phyloP scores from a whole-genome alignment of 2,888 invertebrate genomes.

The Notodonta dromedarius region DNA sequence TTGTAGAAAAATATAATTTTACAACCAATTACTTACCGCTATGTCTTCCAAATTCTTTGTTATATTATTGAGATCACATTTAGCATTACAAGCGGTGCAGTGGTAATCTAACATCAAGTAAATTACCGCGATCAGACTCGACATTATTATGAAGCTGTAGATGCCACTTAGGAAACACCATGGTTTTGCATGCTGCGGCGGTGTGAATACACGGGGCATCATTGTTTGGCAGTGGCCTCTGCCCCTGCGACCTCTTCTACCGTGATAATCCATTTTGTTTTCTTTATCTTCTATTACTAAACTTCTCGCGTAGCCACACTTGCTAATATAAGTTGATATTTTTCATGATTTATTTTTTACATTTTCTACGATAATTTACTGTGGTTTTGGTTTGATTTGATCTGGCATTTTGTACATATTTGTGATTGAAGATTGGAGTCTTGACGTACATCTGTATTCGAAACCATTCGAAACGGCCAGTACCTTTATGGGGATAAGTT shows the following conservation, averaged over 20 bases:
- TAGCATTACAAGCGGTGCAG: constrained; percentile 53
- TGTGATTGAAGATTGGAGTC: neutral
- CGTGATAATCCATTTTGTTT: constrained; percentile 54
- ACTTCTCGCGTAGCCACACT: neutral
- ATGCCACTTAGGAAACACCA: constrained; percentile 46
- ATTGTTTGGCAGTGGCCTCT: constrained; percentile 34
- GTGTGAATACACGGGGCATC: constrained; percentile 9
- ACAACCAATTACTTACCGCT: constrained; percentile 47
- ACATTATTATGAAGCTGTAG: constrained; percentile 55
- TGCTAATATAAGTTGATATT: neutral
- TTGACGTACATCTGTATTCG: too few relatives aligned
- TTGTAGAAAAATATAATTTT: too few relatives aligned
- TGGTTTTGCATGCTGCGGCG: constrained; percentile 30
- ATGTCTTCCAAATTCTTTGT: constrained; percentile 61
- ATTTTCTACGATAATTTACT: neutral
- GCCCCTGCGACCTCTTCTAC: constrained; percentile 55
- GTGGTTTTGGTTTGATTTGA: neutral
- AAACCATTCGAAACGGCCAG: neutral
- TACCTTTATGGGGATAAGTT: neutral
- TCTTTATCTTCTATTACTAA: constrained; percentile 4
- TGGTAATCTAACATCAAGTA: constrained; percentile 67
- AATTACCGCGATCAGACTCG: constrained; percentile 54
- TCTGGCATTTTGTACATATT: constrained; percentile 1
- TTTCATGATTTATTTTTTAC: neutral
- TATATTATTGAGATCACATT: constrained; percentile 52